A percentile compares a stretch with the other conserved stretches of the same genome.
Evolutionary conservation across 1,140 invertebrate genomes (phyloP).

Genomic region (Zaprionus vittiger): DNA sequence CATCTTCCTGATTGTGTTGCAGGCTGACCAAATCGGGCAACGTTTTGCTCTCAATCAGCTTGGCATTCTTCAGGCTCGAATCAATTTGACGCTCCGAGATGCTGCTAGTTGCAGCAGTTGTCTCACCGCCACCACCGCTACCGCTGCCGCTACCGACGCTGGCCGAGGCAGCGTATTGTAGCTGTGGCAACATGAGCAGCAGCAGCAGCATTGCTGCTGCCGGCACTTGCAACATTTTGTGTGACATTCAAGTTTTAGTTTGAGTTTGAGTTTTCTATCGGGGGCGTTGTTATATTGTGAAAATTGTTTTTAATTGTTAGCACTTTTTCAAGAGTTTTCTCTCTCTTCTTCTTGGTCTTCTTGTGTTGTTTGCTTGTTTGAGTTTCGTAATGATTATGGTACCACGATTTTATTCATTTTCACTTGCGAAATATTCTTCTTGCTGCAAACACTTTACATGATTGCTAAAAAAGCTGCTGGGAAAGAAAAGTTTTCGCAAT

Average conservation of each 20-base stretch:
- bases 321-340: conserved; percentile 61
- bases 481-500: conserved; percentile 33
- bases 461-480: conserved; percentile 62
- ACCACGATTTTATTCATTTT: conserved; percentile 82
- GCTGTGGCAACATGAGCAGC: conserved; percentile 57
- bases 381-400: conserved; percentile 64
- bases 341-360: neutral
- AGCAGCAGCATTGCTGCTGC: conserved; percentile 59
- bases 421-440: conserved; percentile 44
- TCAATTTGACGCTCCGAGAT: conserved; percentile 67
- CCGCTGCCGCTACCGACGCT: conserved; percentile 46
- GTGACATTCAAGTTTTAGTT: conserved; percentile 64
- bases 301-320: conserved; percentile 77
- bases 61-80: conserved; percentile 75
- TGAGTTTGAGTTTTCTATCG: conserved; percentile 19
- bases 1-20: conserved; percentile 71
- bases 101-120: conserved; percentile 44
- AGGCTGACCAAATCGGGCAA: conserved; percentile 74
- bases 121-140: conserved; percentile 13
- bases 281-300: conserved; percentile 17
- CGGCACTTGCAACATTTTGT: conserved; percentile 79
- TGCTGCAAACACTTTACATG: conserved; percentile 65
- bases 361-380: conserved; percentile 37
- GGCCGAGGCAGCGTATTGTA: conserved; percentile 14
- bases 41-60: conserved; percentile 80